A percentile compares a stretch with the other conserved stretches of the same genome.
Conservation (phyloP, 2,113 vertebrate genomes). For the Seriola aureovittata region DNA sequence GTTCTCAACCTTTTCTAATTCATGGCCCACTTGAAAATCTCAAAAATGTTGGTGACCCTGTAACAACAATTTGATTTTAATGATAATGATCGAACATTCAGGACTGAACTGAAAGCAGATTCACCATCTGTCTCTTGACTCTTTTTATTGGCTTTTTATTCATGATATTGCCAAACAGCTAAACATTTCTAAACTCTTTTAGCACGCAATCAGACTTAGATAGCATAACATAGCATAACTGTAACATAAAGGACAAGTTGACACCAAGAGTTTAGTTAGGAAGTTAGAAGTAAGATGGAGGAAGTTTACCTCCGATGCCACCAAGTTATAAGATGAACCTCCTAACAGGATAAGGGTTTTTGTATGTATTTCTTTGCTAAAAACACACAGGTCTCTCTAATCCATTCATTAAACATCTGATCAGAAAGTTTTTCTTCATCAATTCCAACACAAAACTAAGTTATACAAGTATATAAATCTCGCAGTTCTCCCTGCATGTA, state of each 20-base stretch:
- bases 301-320: background rate
- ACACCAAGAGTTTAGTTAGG: background rate
- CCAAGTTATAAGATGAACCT: background rate
- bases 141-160: too few species aligned
- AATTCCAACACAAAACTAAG: background rate
- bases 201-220: too few species aligned
- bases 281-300: too few species aligned
- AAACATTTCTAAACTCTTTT: too few species aligned
- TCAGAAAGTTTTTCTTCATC: background rate
- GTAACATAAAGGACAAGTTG: background rate
- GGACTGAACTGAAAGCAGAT: too few species aligned
- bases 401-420: background rate
- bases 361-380: too few species aligned
- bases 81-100: too few species aligned
- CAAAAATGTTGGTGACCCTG: too few species aligned
- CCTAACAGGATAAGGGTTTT: background rate
- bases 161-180: too few species aligned
- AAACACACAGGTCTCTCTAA: background rate
- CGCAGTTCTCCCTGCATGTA: background rate
- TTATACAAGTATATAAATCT: background rate
- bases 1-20: background rate
- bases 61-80: too few species aligned
- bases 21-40: too few species aligned
- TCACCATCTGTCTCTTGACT: too few species aligned
- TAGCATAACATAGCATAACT: background rate